Conservation (phyloP, 2,888 invertebrate genomes). For the Acanthosepion esculentum region DNA sequence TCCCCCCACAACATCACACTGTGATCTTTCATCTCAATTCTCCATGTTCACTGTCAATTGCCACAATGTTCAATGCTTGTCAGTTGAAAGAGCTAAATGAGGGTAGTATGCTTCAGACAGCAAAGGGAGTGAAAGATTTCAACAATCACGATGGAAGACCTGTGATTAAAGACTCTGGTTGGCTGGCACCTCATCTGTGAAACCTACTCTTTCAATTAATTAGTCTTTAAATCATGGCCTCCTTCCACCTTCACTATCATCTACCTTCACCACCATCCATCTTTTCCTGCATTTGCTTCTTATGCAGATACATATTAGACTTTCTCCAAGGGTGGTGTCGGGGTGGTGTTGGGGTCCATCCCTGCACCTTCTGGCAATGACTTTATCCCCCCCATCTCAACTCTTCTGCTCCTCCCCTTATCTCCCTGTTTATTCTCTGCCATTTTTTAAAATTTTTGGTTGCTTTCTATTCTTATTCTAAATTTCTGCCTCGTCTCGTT, state of each 20-base stretch:
- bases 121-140: background rate
- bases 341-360: too few species aligned
- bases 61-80: constrained; percentile 33
- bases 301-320: background rate
- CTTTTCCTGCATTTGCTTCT: background rate
- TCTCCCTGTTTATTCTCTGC: background rate
- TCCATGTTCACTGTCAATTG: background rate
- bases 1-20: background rate
- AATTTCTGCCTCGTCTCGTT: too few species aligned
- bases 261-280: background rate
- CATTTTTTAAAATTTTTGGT: too few species aligned
- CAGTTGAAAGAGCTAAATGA: constrained; percentile 33
- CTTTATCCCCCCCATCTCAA: background rate
- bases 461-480: background rate
- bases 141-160: background rate
- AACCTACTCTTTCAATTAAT: constrained; percentile 40
- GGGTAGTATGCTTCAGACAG: background rate
- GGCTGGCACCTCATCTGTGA: constrained; percentile 40
- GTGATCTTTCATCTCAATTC: constrained; percentile 20
- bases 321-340: too few species aligned
- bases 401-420: background rate
- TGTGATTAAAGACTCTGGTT: constrained; percentile 40
- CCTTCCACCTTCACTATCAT: background rate
- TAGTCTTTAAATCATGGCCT: constrained; percentile 40
- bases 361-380: background rate